These are phyloP conservation scores for Agriopis aurantiaria DNA, from an alignment of 2,888 invertebrate species.

Conservation along the genomic window DNA sequence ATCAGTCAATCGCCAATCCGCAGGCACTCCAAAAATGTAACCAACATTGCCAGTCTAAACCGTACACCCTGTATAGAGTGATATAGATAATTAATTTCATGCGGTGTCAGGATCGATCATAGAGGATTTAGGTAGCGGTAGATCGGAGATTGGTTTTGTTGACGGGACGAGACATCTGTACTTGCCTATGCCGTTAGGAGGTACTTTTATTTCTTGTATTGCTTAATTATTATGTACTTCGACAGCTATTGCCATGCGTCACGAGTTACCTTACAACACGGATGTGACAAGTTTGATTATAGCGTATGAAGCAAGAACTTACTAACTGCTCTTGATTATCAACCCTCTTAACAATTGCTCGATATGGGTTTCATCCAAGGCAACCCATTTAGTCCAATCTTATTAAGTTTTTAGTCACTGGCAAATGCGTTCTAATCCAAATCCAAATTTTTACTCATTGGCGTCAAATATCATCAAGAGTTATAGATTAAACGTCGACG, in stretches of 20 bases:
- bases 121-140: conserved; percentile 63
- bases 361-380: neutral
- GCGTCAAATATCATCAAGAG: too few species aligned
- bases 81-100: conserved; percentile 68
- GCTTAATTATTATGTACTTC: conserved; percentile 51
- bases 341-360: neutral
- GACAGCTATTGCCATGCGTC: conserved; percentile 30
- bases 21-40: too few species aligned
- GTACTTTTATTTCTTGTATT: conserved; percentile 38
- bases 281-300: conserved; percentile 2
- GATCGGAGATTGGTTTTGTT: conserved; percentile 70
- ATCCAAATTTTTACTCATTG: too few species aligned
- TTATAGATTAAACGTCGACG: too few species aligned
- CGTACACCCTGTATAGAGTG: conserved; percentile 42
- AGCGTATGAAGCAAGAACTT: neutral
- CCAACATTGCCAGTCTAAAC: neutral
- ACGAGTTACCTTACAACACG: conserved; percentile 15
- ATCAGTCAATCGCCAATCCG: too few species aligned
- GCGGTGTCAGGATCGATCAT: conserved; percentile 75
- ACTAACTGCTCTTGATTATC: neutral
- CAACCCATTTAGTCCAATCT: too few species aligned
- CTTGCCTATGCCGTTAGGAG: conserved; percentile 12
- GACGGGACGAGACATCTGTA: conserved; percentile 58
- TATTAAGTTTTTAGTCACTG: too few species aligned
- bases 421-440: too few species aligned